A percentile compares a stretch with the other conserved stretches of the same genome.
Conservation (phyloP, 2,113 vertebrate species). For the Aegithalos caudatus region DNA sequence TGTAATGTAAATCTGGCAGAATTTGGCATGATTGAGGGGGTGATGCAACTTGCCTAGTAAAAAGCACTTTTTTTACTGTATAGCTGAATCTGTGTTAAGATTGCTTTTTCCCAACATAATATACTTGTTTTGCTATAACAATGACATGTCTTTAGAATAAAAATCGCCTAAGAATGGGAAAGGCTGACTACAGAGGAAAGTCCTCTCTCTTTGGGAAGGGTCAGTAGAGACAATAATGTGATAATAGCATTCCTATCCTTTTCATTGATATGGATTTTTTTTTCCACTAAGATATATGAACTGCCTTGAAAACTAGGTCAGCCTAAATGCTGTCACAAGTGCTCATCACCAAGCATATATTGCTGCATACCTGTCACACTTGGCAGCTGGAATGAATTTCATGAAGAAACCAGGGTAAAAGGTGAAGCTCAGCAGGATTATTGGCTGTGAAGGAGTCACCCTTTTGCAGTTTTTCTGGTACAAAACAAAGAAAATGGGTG, state of each 20-base stretch:
- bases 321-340: conserved; percentile 27
- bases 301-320: conserved; percentile 37
- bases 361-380: conserved; percentile 25
- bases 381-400: neutral
- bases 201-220: neutral
- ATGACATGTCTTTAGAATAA: neutral
- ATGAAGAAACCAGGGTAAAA: neutral
- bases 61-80: neutral
- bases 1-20: neutral
- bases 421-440: neutral
- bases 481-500: conserved; percentile 10
- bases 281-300: neutral
- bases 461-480: neutral
- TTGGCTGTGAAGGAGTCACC: neutral
- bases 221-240: neutral
- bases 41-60: neutral
- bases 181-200: neutral
- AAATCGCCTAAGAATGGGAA: neutral
- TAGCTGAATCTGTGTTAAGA: neutral
- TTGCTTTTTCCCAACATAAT: neutral
- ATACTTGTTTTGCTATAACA: neutral
- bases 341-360: neutral
- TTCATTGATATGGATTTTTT: neutral
- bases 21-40: neutral
- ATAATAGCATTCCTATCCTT: neutral